Evolutionary conservation across 2,113 vertebrate species (phyloP), one percentile per base, ranked within the genome.

Genomic region (Chlorodrepanis virens): DNA sequence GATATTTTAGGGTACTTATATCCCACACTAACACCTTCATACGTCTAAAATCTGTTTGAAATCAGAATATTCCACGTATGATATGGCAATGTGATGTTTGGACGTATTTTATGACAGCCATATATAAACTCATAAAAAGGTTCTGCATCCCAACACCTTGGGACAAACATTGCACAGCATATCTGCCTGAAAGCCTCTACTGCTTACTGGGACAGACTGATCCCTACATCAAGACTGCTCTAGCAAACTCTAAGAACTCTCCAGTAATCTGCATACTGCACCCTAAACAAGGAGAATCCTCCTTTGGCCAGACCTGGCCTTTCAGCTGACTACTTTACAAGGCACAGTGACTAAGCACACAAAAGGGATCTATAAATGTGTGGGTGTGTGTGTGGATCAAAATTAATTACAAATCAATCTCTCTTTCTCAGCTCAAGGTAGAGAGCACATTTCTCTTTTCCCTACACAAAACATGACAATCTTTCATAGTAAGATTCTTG

Each of bases 331-430:
- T 80, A 24, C n/a, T 87, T 63, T 23, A 83, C 25, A 54, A 15
- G 3, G 42, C 31, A 47, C 35, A 61, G 35, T 2, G 5, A 76
- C 28, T 39, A 87, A 64, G 11, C 8, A 86, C 19, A 57, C 14
- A 33, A 71, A 47, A 8, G 1, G 4, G 7, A 52, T 29, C 45
- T 25, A 4, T 23, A 2, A 6, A 4, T 28, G 50, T 11, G 1
- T 2, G 1, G 12, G 11, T 28, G 4, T 16, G 12, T 31, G 1
- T 14, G 13, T 22, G 4, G 25, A 61, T 37, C 33, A 42, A 27
- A 61, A 81, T 27, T 24, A 67, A 76, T 29, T 92, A 84, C 7
- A 59, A 27, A 44, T 40, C 10, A 9, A 70, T 67, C 25, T 88
- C 23, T 39, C 8, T 63, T 76, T 69, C 23, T 56, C 70, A 83